Base-by-base conservation (phyloP, 2,888 invertebrate genomes). In the Cristatella mucedo region DNA sequence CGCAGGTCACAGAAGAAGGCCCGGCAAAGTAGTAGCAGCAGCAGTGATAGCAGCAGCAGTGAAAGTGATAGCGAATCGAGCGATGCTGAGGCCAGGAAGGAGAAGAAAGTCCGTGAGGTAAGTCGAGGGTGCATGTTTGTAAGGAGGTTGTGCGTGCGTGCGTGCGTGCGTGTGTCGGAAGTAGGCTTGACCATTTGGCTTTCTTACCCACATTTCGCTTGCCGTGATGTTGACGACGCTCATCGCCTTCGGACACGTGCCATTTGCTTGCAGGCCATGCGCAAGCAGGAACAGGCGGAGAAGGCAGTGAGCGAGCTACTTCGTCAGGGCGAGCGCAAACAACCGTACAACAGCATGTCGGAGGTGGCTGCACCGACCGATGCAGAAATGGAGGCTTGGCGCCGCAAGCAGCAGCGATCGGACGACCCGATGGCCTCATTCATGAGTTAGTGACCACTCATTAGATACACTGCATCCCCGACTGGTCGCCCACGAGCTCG, bases 371-470 rank as follows among this genome's bases (percentile, higher is more conserved):
- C 77, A 44, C 87, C 86, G 0, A 81, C 85, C 0, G 82, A 84
- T 44, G 84, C 85, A 47, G 87, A 95, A 63, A 74, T 91, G 60
- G 93, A 95, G 63, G 87, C 87, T 0, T 93, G 81, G 69, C 77
- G 80, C 59, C 78, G 85, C 71, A 91, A 85, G 63, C 73, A 81
- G 40, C 70, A 74, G 40, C 71, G 65, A 39, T 48, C 52, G 3
- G 63, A 69, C 3, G 95, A 97, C 70, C 95, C 95, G 1, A 93
- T 95, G 93, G 46, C 56, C 5, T 13, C 41, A 21, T 49, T 44
- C n/a, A 24, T 42, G n/a, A 41, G 20, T 11, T 21, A n/a, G n/a
- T n/a, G n/a, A n/a, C n/a, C n/a, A n/a, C n/a, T n/a, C n/a, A n/a
- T n/a, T n/a, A n/a, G n/a, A n/a, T n/a, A n/a, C n/a, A n/a, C n/a